phyloP scores from a whole-genome alignment of 2,113 vertebrate species.

The Mionectes macconnelli region DNA sequence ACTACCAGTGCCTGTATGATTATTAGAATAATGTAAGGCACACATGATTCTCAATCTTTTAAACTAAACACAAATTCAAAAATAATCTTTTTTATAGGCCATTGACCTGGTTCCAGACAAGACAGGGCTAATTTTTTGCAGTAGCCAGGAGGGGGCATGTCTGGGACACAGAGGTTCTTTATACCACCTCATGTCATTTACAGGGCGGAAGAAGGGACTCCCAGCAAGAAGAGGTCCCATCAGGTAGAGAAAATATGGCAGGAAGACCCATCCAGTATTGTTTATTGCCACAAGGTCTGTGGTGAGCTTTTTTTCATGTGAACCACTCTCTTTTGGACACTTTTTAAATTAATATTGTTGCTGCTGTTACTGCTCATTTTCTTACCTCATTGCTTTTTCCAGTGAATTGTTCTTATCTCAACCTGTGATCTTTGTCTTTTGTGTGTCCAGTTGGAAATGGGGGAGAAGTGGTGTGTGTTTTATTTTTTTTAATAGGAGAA shows the following conservation, averaged over 20 bases:
- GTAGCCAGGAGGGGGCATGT: neutral
- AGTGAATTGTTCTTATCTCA: neutral
- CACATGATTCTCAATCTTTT: neutral
- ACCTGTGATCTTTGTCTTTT: neutral
- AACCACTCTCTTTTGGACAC: neutral
- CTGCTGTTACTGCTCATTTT: neutral
- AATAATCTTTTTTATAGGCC: neutral
- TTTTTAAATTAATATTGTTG: neutral
- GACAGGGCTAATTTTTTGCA: neutral
- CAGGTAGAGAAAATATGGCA: neutral
- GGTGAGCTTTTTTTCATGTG: neutral
- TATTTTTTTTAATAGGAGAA: neutral
- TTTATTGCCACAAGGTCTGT: accelerated
- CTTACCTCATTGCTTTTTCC: neutral
- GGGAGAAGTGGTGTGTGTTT: neutral
- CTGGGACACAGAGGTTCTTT: neutral
- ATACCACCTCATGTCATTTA: neutral
- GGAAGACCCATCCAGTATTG: neutral
- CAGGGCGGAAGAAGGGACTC: neutral
- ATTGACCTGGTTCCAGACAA: neutral
- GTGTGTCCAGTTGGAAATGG: neutral
- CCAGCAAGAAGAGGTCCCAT: neutral
- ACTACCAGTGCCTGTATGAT: neutral
- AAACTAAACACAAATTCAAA: neutral
- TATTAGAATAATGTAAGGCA: neutral